Evolutionary conservation across 2,113 vertebrate species (phyloP), one percentile per base, ranked within the genome.

Genomic region (Sorex araneus): DNA sequence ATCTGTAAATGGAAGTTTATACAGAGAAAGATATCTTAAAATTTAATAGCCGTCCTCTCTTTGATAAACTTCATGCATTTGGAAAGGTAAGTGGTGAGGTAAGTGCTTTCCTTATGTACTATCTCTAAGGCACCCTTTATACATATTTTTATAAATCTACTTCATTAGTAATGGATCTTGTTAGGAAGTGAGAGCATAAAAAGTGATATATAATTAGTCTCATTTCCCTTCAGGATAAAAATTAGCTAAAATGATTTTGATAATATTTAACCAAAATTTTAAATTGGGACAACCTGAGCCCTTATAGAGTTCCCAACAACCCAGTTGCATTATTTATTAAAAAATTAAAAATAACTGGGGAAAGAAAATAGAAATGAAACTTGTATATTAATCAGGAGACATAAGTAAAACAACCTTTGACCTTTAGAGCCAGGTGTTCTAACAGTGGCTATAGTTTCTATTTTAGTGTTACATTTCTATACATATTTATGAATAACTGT

Each of bases 371-470:
- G 16, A 23, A 25, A 54, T 27, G 66, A 70, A 54, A 3, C 13
- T 8, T 60, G 12, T 6, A 32, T 34, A 67, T 23, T 36, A 28
- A 32, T 30, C 47, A 63, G 78, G 45, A 50, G 64, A 77, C 32
- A 67, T 13, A 8, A 64, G 0, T 28, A 34, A 66, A 21, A 16
- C 23, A 8, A 19, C 27, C n/a, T 15, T 34, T 40, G 21, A 21
- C 13, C 3, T 15, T 3, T 54, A 23, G 19, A 67, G 27, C 25
- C 43, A 13, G 32, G 13, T 15, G 43, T 60, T 8, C 25, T 74
- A 47, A 6, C 0, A 21, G 6, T 2, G 5, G 1, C 21, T 3
- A 5, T 16, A 6, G 6, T 12, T 54, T 19, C 27, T 23, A 11
- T 32, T 45, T 45, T 32, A 21, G 18, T 34, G n/a, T 13, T 18